Evolutionary conservation across 2,113 vertebrate species (phyloP).

Genomic region (Clupea harengus): DNA sequence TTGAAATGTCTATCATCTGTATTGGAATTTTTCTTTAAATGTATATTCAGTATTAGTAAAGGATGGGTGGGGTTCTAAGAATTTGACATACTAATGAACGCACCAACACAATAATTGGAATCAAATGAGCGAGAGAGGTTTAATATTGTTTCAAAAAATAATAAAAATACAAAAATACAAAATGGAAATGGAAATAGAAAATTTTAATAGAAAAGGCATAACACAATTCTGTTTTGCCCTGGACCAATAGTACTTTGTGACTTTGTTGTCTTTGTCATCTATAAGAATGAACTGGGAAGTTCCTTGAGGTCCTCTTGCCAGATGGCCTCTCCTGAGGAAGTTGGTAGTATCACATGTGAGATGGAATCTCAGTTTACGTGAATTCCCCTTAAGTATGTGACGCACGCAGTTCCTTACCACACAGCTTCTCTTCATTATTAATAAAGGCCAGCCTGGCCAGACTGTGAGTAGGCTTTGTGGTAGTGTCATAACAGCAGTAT

Average conservation of each 20-base stretch:
- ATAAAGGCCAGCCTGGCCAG: conserved; percentile 1
- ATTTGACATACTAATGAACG: background rate
- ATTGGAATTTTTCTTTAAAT: background rate
- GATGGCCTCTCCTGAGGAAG: background rate
- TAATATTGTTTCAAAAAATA: background rate
- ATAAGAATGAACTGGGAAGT: background rate
- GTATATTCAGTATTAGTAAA: background rate
- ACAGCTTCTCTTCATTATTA: conserved; percentile 6
- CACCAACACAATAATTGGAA: background rate
- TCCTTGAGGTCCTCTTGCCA: background rate
- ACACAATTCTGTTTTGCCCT: background rate
- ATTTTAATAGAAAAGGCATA: background rate
- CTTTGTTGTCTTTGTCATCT: background rate
- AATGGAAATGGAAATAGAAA: background rate
- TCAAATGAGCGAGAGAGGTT: background rate
- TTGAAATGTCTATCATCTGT: background rate
- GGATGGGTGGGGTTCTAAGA: background rate
- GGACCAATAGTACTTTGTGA: background rate
- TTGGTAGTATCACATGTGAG: background rate
- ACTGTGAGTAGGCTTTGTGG: background rate
- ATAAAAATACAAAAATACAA: background rate
- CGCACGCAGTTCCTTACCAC: conserved; percentile 18
- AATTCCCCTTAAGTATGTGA: background rate
- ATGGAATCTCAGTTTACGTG: background rate
- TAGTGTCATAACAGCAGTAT: background rate